Conservation (phyloP, 2,797 vertebrate species). For the Limosa lapponica region DNA sequence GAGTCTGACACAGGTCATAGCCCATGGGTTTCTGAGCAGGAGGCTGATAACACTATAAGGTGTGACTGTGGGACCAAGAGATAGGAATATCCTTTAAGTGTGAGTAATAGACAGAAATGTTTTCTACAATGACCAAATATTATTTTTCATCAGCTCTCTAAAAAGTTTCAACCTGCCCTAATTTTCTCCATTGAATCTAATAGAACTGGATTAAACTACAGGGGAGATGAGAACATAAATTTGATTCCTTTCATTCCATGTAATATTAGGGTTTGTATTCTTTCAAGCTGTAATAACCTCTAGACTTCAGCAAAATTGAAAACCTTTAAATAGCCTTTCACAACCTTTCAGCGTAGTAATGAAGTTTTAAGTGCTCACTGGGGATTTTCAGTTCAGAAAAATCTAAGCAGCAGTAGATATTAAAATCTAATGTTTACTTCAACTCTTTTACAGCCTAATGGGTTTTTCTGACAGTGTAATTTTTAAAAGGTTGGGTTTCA, state of each 20-base stretch:
- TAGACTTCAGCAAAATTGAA: constrained; percentile 85
- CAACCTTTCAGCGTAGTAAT: constrained; percentile 82
- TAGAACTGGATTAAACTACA: constrained; percentile 80
- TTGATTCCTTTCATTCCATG: constrained; percentile 81
- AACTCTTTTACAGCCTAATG: constrained; percentile 82
- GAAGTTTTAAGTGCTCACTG: constrained; percentile 84
- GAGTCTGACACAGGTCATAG: constrained; percentile 4
- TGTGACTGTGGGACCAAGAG: constrained; percentile 29
- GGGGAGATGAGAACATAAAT: constrained; percentile 82
- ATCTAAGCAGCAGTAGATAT: constrained; percentile 83
- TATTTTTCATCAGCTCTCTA: constrained; percentile 73
- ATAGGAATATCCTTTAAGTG: constrained; percentile 27
- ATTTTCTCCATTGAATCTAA: constrained; percentile 80
- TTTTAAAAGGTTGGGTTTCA: constrained; percentile 82
- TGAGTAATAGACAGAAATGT: constrained; percentile 65
- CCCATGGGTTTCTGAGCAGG: constrained; percentile 14
- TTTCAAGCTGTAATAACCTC: constrained; percentile 84
- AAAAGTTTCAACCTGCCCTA: constrained; percentile 75
- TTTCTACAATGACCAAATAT: constrained; percentile 70
- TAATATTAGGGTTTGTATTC: constrained; percentile 83
- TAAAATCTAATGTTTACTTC: constrained; percentile 86
- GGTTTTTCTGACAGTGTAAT: constrained; percentile 81
- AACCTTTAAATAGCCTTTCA: constrained; percentile 86
- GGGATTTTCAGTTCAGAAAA: constrained; percentile 83
- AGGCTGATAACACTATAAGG: constrained; percentile 39